Conservation (phyloP, 2,888 invertebrate species). For the Strigamia maritima region DNA sequence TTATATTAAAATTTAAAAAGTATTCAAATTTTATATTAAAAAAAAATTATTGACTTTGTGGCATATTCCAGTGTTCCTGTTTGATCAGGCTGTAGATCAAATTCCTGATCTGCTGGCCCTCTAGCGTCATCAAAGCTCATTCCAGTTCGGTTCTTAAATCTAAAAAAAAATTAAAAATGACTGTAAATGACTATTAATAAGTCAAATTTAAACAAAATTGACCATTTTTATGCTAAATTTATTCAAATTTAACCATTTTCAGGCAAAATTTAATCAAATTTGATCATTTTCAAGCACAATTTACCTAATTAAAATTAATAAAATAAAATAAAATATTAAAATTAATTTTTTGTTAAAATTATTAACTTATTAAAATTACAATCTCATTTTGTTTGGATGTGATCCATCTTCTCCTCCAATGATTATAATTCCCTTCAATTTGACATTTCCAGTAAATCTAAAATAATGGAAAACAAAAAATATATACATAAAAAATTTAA, state of each 20-base stretch:
- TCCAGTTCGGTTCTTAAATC: conserved; percentile 86
- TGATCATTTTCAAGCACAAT: too few species aligned
- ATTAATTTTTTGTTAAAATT: too few species aligned
- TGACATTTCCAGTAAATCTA: conserved; percentile 88
- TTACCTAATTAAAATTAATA: too few species aligned
- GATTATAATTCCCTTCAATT: conserved; percentile 88
- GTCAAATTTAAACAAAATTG: too few species aligned
- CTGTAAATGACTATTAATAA: too few species aligned
- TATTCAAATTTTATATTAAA: too few species aligned
- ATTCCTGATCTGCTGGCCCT: conserved; percentile 77
- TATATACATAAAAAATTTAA: not conserved
- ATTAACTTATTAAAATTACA: conserved; percentile 62
- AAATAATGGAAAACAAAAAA: not conserved
- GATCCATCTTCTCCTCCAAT: conserved; percentile 82
- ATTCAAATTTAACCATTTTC: too few species aligned
- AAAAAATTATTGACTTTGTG: conserved; percentile 72
- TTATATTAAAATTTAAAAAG: not conserved
- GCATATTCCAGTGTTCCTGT: conserved; percentile 81
- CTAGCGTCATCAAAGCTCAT: conserved; percentile 91
- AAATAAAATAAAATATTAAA: too few species aligned
- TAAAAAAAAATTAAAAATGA: conserved; percentile 51
- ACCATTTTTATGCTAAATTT: too few species aligned
- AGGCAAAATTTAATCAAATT: too few species aligned
- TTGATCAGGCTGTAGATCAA: conserved; percentile 76
- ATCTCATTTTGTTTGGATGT: conserved; percentile 79